Base-by-base conservation (phyloP, 2,888 invertebrate genomes). In the Plebejus melissa region DNA sequence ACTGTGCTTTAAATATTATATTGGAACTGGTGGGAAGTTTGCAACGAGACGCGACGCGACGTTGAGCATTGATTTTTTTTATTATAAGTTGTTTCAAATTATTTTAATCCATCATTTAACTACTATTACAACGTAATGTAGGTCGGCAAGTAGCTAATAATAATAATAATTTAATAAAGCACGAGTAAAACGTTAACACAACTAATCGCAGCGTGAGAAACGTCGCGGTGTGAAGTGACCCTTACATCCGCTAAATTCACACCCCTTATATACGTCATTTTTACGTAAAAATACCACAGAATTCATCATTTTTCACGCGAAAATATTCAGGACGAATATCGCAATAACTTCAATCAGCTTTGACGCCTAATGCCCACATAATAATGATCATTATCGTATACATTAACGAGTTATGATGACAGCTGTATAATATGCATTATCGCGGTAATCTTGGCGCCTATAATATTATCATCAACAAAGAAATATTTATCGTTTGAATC, bases 391-490 rank as follows among this genome's bases (percentile, higher is more conserved):
- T 54, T 50, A 72, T 72, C 72, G 72, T 32, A 50, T 54, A 50
- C 46, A 54, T 28, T 54, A 46, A 70, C 70, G 46, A 28, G 46
- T 72, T 72, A 13, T 32, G 32, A 13, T 54, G 72, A 72, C 72
- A 50, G 72, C 46, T 41, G 65, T 50, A 72, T 50, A 28, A 46
- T 28, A 46, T 72, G 32, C 72, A 72, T 54, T 72, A 72, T 72
- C 72, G 50, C 16, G 13, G 4, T 72, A 54, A 72, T 72, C 72
- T 72, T 72, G 72, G 72, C 72, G 72, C 72, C 72, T 54, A 7
- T 9, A 36, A 4, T 71, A 72, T 54, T 72, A 72, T 72, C 50
- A 28, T 11, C 50, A 72, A 71, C 28, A 71, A 71, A 71, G 72
- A 54, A 72, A 72, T 72, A 72, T 54, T 71, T 71, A 50, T 50